Evolutionary conservation across 2,888 invertebrate species (phyloP).

Genomic region (Cantharis nigra): DNA sequence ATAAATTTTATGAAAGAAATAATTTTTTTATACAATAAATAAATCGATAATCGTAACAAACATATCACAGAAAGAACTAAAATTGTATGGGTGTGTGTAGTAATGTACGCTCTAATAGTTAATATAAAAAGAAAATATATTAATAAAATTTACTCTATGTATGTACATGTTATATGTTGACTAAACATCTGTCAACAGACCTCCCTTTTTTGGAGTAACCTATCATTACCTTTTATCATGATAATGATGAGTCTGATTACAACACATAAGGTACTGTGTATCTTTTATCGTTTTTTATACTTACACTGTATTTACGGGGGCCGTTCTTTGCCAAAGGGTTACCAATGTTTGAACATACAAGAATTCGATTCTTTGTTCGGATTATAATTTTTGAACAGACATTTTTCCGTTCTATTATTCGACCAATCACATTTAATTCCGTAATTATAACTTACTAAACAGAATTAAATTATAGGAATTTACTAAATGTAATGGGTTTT

Average conservation of each 20-base stretch:
- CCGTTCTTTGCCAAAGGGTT: conserved; percentile 41
- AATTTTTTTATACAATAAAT: not conserved
- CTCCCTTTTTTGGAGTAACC: conserved; percentile 52
- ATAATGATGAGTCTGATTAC: conserved; percentile 49
- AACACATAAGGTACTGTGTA: conserved; percentile 34
- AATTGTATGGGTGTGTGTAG: not conserved
- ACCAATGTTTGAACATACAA: conserved; percentile 19
- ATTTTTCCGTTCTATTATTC: conserved; percentile 24
- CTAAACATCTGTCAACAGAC: conserved; percentile 58
- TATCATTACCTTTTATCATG: conserved; percentile 54
- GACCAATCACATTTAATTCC: conserved; percentile 13
- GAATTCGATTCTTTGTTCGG: conserved; percentile 23
- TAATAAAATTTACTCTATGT: not conserved
- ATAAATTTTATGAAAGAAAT: no score
- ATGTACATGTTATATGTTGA: conserved; percentile 42
- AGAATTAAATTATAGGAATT: not conserved
- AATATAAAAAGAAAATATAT: not conserved
- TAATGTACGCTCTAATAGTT: not conserved
- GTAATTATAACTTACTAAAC: conserved; percentile 10
- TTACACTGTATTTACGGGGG: conserved; percentile 43
- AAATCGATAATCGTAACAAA: not conserved
- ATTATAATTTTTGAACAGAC: conserved; percentile 17
- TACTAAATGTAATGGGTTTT: not conserved
- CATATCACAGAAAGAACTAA: not conserved
- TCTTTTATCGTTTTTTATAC: conserved; percentile 42